phyloP scores from a whole-genome alignment of 2,113 vertebrate genomes.

The Gadus macrocephalus region DNA sequence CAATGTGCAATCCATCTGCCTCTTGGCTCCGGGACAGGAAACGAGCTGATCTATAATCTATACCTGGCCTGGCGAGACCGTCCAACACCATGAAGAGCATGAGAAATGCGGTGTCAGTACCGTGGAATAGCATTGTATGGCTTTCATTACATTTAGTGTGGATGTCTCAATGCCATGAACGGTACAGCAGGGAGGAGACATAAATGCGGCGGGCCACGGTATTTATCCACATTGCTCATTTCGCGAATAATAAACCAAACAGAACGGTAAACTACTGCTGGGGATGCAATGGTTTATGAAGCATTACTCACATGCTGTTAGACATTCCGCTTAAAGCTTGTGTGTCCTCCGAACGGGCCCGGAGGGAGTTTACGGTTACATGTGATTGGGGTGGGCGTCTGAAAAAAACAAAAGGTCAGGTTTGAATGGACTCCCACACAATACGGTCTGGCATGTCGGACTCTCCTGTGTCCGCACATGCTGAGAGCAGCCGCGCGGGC shows the following conservation, averaged over 20 bases:
- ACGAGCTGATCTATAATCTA: slow-evolving; percentile 59
- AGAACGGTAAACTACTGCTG: slow-evolving; percentile 11
- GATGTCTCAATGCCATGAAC: slow-evolving; percentile 33
- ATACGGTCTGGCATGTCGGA: too few species aligned
- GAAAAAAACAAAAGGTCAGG: too few species aligned
- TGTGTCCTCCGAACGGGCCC: slow-evolving; percentile 43
- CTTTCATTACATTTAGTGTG: slow-evolving; percentile 33
- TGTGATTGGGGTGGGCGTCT: slow-evolving; percentile 16
- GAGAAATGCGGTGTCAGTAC: slow-evolving; percentile 44
- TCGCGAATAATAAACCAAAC: slow-evolving; percentile 33
- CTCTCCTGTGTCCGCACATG: too few species aligned
- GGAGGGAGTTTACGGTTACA: slow-evolving; percentile 44
- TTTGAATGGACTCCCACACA: too few species aligned
- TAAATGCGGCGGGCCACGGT: neutral
- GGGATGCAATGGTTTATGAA: slow-evolving; percentile 52
- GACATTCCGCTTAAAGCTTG: slow-evolving; percentile 44
- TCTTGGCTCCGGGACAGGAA: slow-evolving; percentile 47
- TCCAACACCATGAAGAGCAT: slow-evolving; percentile 24
- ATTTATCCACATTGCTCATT: slow-evolving; percentile 18
- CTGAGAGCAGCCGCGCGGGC: too few species aligned
- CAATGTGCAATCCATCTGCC: slow-evolving; percentile 67
- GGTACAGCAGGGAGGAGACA: slow-evolving; percentile 23
- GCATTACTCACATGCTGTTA: slow-evolving; percentile 51
- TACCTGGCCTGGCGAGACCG: slow-evolving; percentile 45
- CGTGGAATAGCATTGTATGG: slow-evolving; percentile 42